Base-by-base conservation (phyloP, 2,113 vertebrate species). In the Trochalopteron elliotii region DNA sequence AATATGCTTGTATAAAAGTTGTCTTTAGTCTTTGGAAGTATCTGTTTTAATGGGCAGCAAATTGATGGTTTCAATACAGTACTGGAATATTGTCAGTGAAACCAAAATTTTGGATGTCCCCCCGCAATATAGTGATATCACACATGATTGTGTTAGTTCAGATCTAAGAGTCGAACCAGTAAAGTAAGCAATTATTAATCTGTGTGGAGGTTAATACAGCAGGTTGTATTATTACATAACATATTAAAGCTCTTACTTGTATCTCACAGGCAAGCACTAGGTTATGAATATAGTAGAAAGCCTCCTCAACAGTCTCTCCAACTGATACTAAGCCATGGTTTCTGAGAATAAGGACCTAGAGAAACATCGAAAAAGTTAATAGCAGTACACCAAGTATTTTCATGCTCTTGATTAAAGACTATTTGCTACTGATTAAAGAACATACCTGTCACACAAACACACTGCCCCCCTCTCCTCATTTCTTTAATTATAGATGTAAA, bases 201-300 rank as follows among this genome's bases (percentile, higher is more conserved):
- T 70, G 33, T 60, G 74, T 70, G 67, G 27, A 53, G 5, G 27
- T 40, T 52, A 80, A 83, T 25, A 67, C 0, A 75, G 44, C 19
- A 93, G 55, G 31, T 5, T n/a, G 7, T 22, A 67, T 68, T 71
- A 67, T 44, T 63, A 44, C 4, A n/a, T 24, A 84, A 87, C 5
- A 57, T 13, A 60, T 5, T 67, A 67, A 61, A 70, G n/a, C n/a
- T 42, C 97, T 93, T 97, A 99, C 99, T 99, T 99, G 99, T 96
- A 99, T 99, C 97, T 99, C 99, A 92, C 99, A 99, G 45, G 99
- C 99, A 14, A 98, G 98, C 85, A 99, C 98, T 83, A 99, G 97
- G 92, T 99, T 99, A 95, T 99, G 99, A 86, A 99, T 99, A 87
- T 99, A 99, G 97, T 99, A 99, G 96, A 99, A 99, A 61, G 99